Evolutionary conservation across 2,113 vertebrate genomes (phyloP).

Genomic region (Ptychochromis oligacanthus): DNA sequence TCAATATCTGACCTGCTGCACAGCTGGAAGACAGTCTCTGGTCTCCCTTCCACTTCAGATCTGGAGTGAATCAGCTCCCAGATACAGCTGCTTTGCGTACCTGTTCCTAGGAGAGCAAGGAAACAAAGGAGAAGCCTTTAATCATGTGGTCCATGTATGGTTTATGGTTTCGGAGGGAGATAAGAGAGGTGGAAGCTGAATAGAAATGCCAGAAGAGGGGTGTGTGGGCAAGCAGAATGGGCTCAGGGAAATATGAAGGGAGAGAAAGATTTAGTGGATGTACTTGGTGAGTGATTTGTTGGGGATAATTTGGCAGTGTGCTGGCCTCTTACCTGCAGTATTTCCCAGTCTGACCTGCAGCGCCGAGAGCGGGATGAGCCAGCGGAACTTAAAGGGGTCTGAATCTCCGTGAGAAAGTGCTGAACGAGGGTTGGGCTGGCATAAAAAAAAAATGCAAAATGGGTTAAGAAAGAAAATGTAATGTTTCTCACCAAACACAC

Average conservation of each 20-base stretch:
- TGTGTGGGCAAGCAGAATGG: constrained; percentile 16
- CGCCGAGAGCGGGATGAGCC: constrained; percentile 93
- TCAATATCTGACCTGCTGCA: constrained; percentile 89
- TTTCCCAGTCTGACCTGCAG: constrained; percentile 95
- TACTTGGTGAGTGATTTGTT: constrained; percentile 57
- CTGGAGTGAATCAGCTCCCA: constrained; percentile 97
- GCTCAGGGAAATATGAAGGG: constrained; percentile 23
- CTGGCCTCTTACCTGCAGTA: constrained; percentile 85
- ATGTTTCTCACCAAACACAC: not conserved
- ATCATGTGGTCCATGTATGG: constrained; percentile 50
- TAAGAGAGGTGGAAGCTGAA: constrained; percentile 16
- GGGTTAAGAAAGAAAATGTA: not conserved
- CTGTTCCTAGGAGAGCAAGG: constrained; percentile 61
- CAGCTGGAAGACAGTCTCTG: constrained; percentile 93
- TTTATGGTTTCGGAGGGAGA: constrained; percentile 57
- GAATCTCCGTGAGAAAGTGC: constrained; percentile 85
- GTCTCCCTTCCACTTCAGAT: constrained; percentile 93
- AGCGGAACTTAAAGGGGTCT: constrained; percentile 95
- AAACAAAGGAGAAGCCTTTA: constrained; percentile 56
- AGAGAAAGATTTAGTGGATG: constrained; percentile 52
- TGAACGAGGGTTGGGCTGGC: constrained; percentile 82
- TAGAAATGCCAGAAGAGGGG: constrained; percentile 23
- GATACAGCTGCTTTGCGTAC: constrained; percentile 89
- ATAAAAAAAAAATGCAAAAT: constrained; percentile 35
- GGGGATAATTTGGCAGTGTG: not conserved